These are phyloP conservation scores for Octopus bimaculoides DNA, from an alignment of 1,140 invertebrate genomes.

Conservation along the genomic window DNA sequence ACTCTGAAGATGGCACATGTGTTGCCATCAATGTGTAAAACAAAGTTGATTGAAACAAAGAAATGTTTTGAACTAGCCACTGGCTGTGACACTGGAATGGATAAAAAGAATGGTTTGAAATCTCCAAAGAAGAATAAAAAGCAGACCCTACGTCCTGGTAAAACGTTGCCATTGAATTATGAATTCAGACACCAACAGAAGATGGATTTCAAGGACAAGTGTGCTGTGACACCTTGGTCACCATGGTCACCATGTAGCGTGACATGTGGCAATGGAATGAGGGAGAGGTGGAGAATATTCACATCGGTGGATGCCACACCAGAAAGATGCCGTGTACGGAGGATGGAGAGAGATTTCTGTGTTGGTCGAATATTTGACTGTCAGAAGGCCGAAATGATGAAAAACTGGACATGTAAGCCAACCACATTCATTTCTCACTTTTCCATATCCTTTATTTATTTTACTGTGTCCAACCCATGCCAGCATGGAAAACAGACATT, in stretches of 20 bases:
- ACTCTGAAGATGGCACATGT: conserved; percentile 59
- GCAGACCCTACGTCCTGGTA: conserved; percentile 42
- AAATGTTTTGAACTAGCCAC: conserved; percentile 49
- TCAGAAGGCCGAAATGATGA: conserved; percentile 45
- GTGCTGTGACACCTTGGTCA: conserved; percentile 62
- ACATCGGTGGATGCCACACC: conserved; percentile 31
- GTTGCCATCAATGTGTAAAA: conserved; percentile 56
- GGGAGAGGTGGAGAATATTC: conserved; percentile 47
- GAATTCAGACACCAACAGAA: conserved; percentile 40
- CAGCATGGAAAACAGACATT: no score
- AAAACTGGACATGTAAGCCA: conserved; percentile 48
- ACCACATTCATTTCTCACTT: neutral
- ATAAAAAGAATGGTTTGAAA: conserved; percentile 5
- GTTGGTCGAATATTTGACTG: conserved; percentile 42
- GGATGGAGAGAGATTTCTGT: conserved; percentile 50
- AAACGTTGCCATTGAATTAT: conserved; percentile 48
- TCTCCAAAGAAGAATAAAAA: conserved; percentile 20
- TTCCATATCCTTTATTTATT: neutral
- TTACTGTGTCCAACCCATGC: no score
- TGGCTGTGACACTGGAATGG: conserved; percentile 14
- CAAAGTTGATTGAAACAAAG: conserved; percentile 54
- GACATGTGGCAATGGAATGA: conserved; percentile 59
- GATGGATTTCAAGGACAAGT: conserved; percentile 42
- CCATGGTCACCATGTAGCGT: conserved; percentile 66
- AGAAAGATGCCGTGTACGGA: conserved; percentile 37